phyloP scores from a whole-genome alignment of 2,888 invertebrate genomes.

The Galeopsomyia nigrocyanea region DNA sequence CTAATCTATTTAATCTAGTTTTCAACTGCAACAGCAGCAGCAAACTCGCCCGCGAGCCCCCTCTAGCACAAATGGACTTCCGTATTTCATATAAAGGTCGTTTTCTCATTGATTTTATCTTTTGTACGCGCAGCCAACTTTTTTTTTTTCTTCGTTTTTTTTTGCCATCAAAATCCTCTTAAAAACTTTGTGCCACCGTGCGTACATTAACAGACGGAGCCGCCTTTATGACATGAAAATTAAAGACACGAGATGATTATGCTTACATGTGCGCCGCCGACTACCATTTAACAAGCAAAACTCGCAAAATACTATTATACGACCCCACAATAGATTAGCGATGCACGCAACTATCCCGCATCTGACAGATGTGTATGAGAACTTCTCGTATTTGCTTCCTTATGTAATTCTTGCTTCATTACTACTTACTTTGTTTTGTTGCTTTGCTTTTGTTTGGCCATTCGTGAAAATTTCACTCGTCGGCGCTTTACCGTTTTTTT shows the following conservation, averaged over 20 bases:
- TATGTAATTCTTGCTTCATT: constrained; percentile 11
- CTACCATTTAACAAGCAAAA: constrained; percentile 26
- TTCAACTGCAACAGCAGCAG: constrained; percentile 18
- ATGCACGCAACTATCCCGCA: constrained; percentile 9
- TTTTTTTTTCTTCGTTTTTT: not conserved
- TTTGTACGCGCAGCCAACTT: not conserved
- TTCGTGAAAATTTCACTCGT: too few species aligned
- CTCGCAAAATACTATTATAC: constrained; percentile 29
- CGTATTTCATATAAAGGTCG: constrained; percentile 38
- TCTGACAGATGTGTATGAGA: constrained; percentile 11
- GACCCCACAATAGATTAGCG: constrained; percentile 21
- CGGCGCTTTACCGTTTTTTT: too few species aligned
- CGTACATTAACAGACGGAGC: not conserved
- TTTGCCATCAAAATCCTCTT: not conserved
- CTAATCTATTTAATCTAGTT: constrained; percentile 44
- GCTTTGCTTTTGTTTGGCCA: not conserved
- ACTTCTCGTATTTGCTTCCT: not conserved
- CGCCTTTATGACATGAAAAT: constrained; percentile 27
- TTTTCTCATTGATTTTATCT: constrained; percentile 44
- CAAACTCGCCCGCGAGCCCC: not conserved
- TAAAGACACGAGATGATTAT: constrained; percentile 1
- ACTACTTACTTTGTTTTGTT: constrained; percentile 6
- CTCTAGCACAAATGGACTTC: constrained; percentile 41
- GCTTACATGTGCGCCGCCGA: not conserved
- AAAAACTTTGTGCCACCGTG: too few species aligned